Conservation (phyloP, 2,113 vertebrate species). For the Peromyscus leucopus region DNA sequence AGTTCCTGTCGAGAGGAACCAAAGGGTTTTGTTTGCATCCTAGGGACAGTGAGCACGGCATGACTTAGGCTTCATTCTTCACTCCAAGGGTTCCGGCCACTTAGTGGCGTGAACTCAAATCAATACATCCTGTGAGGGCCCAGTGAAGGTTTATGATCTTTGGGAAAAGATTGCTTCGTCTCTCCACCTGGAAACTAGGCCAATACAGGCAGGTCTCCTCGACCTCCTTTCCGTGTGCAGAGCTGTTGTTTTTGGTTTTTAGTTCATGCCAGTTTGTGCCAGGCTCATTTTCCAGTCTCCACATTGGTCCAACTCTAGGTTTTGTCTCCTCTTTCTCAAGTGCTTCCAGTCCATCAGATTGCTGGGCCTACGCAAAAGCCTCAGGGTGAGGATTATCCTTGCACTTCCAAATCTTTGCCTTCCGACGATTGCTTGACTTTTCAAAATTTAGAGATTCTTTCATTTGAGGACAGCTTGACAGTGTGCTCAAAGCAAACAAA, state of each 20-base stretch:
- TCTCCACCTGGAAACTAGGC: background rate
- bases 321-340: background rate
- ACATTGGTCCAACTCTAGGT: background rate
- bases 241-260: background rate
- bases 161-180: background rate
- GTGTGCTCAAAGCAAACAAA: background rate
- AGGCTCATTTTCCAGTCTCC: background rate
- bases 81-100: conserved; percentile 8
- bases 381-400: background rate
- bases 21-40: background rate
- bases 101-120: background rate
- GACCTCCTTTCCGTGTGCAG: background rate
- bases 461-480: conserved; percentile 17
- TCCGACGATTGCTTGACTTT: background rate
- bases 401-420: background rate
- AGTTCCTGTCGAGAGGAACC: conserved; percentile 31
- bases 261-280: background rate
- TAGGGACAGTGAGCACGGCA: background rate
- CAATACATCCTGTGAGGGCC: background rate
- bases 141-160: background rate
- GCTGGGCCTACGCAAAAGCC: background rate
- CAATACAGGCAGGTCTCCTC: background rate
- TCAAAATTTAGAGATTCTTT: background rate
- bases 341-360: background rate
- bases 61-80: conserved; percentile 33